Base-by-base conservation (phyloP, 1,140 invertebrate species). In the Lerema accius region DNA sequence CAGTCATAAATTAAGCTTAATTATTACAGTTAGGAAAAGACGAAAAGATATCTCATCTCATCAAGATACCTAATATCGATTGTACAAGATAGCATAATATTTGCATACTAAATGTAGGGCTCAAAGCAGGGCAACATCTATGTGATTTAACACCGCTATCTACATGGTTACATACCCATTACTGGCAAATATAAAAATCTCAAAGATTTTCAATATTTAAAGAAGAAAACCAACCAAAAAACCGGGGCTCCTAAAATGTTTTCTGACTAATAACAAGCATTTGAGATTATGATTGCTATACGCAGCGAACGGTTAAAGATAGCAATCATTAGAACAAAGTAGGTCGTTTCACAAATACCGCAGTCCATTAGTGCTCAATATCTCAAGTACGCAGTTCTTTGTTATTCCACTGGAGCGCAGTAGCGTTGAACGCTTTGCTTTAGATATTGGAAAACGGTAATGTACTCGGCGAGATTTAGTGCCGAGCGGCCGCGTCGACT, bases 401-500 rank as follows among this genome's bases (percentile, higher is more conserved):
- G 80, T 85, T 82, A 87, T 86, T 84, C 80, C 69, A 78, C 73
- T 69, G 67, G 78, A 81, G 81, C 77, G 75, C 71, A 78, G 69
- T 71, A 72, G 70, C 68, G 63, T 70, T 65, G 75, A 82, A 71
- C 73, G 74, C 73, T 79, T 71, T 78, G 80, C 81, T 87, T 85
- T 81, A 82, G 80, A 80, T 89, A 89, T 89, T 83, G 83, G 82
- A 83, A 85, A 86, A 86, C 78, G 81, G 79, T 86, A 85, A 88
- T 88, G 82, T 84, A 82, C 78, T 83, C 69, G 53, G 71, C 51
- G 76, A 81, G 82, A 87, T 84, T 89, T 84, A 83, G 74, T 67
- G 71, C 37, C 48, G 67, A 68, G 62, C 58, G 63, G 49, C 61
- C 63, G 66, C 49, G 59, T 71, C 67, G 50, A 56, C 67, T 53